These are phyloP conservation scores for Alloscopus bannaensis DNA, from an alignment of 2,888 invertebrate species.

Conservation along the genomic window DNA sequence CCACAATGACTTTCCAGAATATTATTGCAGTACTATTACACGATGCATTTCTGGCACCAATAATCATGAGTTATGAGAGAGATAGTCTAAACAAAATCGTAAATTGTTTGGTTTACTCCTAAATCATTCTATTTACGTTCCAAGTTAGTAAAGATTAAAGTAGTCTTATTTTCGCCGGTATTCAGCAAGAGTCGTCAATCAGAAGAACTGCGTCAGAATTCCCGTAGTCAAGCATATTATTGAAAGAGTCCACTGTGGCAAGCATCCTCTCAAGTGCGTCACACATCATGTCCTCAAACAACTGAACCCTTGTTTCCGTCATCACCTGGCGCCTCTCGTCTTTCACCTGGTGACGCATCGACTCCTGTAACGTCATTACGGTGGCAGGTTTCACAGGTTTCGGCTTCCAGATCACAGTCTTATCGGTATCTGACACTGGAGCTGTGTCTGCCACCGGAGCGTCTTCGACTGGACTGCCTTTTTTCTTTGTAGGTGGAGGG, in stretches of 20 bases:
- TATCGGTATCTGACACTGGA: neutral
- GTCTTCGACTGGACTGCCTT: neutral
- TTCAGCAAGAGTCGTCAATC: conserved; percentile 33
- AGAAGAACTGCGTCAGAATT: conserved; percentile 14
- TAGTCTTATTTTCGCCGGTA: no score
- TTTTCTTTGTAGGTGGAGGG: neutral
- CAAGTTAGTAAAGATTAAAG: neutral
- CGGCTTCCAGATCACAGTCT: neutral
- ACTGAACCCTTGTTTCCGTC: conserved; percentile 45
- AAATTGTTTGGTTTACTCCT: no score
- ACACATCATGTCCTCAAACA: conserved; percentile 65
- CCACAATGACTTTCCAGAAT: no score
- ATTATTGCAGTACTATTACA: no score
- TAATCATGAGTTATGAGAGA: no score
- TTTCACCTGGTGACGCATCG: conserved; percentile 25
- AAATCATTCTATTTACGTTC: no score
- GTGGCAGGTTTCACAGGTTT: conserved; percentile 4
- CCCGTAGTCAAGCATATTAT: conserved; percentile 57
- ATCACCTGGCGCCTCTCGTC: conserved; percentile 32
- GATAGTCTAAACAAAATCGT: no score
- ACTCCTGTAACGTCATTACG: conserved; percentile 23
- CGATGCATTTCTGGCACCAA: no score
- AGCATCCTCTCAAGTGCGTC: conserved; percentile 62
- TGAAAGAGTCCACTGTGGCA: conserved; percentile 53
- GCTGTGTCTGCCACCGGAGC: neutral